Percentiles rank a stretch among this genome's conserved stretches.
phyloP scores from a whole-genome alignment of 1,140 invertebrate species.

The Argopecten irradians region DNA sequence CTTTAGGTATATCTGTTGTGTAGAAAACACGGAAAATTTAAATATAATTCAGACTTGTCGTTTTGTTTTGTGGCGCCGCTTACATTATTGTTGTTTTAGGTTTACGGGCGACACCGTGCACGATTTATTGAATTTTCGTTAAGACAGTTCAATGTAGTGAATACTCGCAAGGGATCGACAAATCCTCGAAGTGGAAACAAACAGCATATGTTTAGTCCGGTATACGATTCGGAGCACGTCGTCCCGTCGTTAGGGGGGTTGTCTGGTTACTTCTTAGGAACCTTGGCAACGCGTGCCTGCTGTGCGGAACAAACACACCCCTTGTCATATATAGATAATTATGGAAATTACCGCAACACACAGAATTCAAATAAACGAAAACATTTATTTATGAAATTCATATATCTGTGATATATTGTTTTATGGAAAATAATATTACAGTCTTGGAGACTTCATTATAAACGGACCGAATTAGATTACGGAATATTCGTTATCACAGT shows the following conservation, averaged over 20 bases:
- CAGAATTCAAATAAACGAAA: neutral
- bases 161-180: conserved; percentile 14
- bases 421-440: neutral
- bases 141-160: neutral
- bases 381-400: neutral
- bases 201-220: neutral
- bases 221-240: neutral
- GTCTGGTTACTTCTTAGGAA: neutral
- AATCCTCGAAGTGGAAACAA: neutral
- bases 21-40: neutral
- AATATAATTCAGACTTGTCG: neutral
- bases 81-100: neutral
- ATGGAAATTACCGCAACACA: neutral
- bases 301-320: neutral
- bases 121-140: conserved; percentile 12
- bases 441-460: neutral
- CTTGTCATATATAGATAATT: neutral
- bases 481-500: neutral
- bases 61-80: neutral
- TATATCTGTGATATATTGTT: neutral
- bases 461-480: neutral
- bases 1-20: neutral
- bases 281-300: neutral
- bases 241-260: neutral
- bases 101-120: neutral